Percentiles rank a stretch among this genome's conserved stretches.
Evolutionary conservation across 1,140 invertebrate genomes (phyloP).

Genomic region (Aethina tumida): DNA sequence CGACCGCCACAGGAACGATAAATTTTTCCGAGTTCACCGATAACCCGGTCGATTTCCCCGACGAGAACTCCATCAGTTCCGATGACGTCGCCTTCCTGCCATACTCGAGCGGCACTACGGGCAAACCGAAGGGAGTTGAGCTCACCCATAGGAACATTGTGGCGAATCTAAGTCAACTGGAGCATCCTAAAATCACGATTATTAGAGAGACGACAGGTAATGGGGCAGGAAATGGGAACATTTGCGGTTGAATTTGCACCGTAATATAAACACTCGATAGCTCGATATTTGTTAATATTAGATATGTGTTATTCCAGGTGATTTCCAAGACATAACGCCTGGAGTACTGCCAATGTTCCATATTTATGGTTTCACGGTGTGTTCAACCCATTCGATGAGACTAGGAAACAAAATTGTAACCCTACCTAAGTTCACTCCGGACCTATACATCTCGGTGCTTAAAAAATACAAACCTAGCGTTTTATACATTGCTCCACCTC

Average conservation of each 20-base stretch:
- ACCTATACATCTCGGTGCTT: constrained; percentile 46
- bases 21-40: constrained; percentile 17
- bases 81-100: constrained; percentile 17
- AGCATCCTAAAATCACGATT: constrained; percentile 7
- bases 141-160: constrained; percentile 57
- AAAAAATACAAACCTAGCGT: constrained; percentile 43
- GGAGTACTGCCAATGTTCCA: constrained; percentile 73
- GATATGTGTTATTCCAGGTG: constrained; percentile 36
- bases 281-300: too few relatives aligned
- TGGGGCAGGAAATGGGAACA: too few relatives aligned
- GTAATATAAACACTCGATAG: too few relatives aligned
- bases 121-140: constrained; percentile 79
- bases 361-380: constrained; percentile 60
- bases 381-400: constrained; percentile 45
- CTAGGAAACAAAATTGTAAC: constrained; percentile 57
- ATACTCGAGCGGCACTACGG: constrained; percentile 66
- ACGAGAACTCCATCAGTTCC: background rate
- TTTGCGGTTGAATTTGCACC: too few relatives aligned
- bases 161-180: constrained; percentile 37
- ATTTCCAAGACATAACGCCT: constrained; percentile 44
- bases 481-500: constrained; percentile 48
- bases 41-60: constrained; percentile 9
- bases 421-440: constrained; percentile 61
- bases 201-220: constrained; percentile 16
- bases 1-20: constrained; percentile 9